Base-by-base conservation (phyloP, 1,140 invertebrate species). In the Heliconius nattereri region DNA sequence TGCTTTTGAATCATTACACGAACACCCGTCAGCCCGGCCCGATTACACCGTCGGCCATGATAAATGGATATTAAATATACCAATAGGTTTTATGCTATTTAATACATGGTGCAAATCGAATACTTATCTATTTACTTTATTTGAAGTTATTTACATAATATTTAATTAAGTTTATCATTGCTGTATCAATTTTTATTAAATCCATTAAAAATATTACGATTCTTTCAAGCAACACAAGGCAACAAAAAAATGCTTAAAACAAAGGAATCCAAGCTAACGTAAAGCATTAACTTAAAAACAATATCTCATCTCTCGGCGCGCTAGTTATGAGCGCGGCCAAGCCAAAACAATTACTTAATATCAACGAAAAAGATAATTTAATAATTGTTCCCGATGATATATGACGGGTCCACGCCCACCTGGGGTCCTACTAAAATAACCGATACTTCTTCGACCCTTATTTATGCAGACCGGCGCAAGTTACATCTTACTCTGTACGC, bases 281-380 rank as follows among this genome's bases (percentile, higher is more conserved):
- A 85, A 88, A 89, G 87, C 84, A 85, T 88, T 88, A 89, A 90
- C 89, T 90, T 87, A 87, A 87, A 90, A 89, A 82, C 85, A 76
- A 91, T 91, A 91, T 75, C 87, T 91, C 88, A 89, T 88, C 87
- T 79, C 77, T 75, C 79, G 84, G 87, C 86, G 86, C 83, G 85
- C 89, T 83, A 84, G 88, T 88, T 90, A 89, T 88, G 88, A 90
- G 80, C 89, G 75, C 84, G 83, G 80, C 73, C 87, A 85, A 85
- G 85, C 85, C 81, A 84, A 90, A 93, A 94, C 93, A 94, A 94
- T 94, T 93, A 94, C 93, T 94, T 94, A 94, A 93, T 90, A 92
- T 93, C 92, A 93, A 90, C 91, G 88, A 91, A 91, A 91, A 94
- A 94, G 92, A 94, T 94, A 93, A 94, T 94, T 94, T 93, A 94